Evolutionary conservation across 2,888 invertebrate species (phyloP).

Genomic region (Ormyrus rosae): DNA sequence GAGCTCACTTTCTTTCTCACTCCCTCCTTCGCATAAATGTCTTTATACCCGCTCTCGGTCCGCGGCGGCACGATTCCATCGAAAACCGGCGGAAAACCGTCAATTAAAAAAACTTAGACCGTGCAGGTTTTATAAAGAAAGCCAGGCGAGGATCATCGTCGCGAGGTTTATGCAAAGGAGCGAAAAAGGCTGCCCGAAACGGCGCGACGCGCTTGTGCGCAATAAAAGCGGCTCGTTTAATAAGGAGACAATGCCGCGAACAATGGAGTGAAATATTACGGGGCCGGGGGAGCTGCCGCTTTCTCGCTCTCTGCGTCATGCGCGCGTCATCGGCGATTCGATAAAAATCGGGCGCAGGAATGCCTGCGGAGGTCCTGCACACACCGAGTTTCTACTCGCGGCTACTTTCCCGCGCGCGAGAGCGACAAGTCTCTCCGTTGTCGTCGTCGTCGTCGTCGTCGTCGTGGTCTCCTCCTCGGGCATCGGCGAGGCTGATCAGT

Average conservation of each 20-base stretch:
- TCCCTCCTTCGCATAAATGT: conserved; percentile 13
- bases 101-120: too few species aligned
- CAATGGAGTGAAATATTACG: conserved; percentile 8
- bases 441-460: too few species aligned
- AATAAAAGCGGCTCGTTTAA: conserved; percentile 12
- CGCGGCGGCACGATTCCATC: not conserved
- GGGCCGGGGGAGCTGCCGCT: not conserved
- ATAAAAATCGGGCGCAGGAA: conserved; percentile 39
- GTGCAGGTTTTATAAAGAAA: not conserved
- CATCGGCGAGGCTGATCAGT: not conserved
- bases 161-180: not conserved
- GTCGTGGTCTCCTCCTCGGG: too few species aligned
- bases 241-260: conserved; percentile 26
- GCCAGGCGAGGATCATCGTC: not conserved
- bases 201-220: not conserved
- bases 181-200: not conserved
- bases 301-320: conserved; percentile 1
- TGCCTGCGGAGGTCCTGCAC: not conserved
- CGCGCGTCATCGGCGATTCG: conserved; percentile 15
- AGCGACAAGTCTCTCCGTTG: not conserved
- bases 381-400: too few species aligned
- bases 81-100: not conserved
- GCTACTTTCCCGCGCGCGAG: not conserved
- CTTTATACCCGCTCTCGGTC: conserved; percentile 11
- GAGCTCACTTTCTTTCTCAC: conserved; percentile 55